phyloP scores from a whole-genome alignment of 1,140 invertebrate genomes.

The Listronotus bonariensis region DNA sequence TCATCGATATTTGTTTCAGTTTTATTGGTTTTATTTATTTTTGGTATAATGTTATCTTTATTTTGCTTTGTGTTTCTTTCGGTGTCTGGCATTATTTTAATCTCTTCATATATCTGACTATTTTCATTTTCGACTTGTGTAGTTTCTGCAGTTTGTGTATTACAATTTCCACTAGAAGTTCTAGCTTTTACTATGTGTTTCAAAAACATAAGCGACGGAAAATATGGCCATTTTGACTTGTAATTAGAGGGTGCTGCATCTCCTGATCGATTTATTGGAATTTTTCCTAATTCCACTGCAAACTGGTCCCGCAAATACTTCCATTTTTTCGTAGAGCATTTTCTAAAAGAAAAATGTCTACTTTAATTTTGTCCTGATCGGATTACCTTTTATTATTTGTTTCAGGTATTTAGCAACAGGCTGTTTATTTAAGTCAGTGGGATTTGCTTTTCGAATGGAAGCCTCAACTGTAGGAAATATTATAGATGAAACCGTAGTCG shows the following conservation, averaged over 20 bases:
- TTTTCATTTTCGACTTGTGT: no score
- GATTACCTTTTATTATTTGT: not conserved
- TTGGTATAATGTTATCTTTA: not conserved
- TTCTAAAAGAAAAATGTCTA: constrained; percentile 1
- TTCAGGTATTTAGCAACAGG: constrained; percentile 4
- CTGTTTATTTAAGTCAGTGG: not conserved
- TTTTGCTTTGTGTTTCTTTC: not conserved
- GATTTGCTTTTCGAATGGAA: constrained; percentile 6
- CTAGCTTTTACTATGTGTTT: not conserved
- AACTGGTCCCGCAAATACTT: no score
- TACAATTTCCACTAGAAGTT: not conserved
- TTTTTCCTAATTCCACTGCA: no score
- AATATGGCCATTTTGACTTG: not conserved
- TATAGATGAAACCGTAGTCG: not conserved
- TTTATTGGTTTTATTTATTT: no score
- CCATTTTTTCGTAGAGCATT: not conserved
- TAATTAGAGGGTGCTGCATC: not conserved
- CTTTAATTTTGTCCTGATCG: not conserved
- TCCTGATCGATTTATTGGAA: constrained; percentile 1
- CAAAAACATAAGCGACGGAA: no score
- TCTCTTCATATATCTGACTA: no score
- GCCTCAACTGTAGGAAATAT: constrained; percentile 9
- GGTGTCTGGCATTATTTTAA: not conserved
- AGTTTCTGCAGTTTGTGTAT: not conserved
- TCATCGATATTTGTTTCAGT: not conserved